phyloP scores from a whole-genome alignment of 2,888 invertebrate genomes.

The Meteorus colon region DNA sequence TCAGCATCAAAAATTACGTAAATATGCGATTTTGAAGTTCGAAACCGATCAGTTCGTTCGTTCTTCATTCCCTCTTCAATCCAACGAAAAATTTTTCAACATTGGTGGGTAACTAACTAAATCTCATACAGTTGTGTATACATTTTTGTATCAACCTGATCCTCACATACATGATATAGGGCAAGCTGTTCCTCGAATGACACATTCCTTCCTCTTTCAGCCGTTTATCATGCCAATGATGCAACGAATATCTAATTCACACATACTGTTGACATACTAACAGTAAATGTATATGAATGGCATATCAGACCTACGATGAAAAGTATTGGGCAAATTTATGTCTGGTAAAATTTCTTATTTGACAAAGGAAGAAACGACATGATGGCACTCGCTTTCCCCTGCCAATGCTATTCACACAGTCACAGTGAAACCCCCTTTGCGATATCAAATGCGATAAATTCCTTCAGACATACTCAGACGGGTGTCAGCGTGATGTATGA shows the following conservation, averaged over 20 bases:
- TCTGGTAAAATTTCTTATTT: neutral
- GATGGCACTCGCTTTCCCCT: constrained; percentile 10
- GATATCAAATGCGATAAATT: constrained; percentile 70
- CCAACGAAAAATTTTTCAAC: too few relatives aligned
- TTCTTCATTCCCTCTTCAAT: too few relatives aligned
- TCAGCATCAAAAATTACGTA: too few relatives aligned
- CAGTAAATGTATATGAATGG: neutral
- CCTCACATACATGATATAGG: neutral
- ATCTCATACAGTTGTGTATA: neutral
- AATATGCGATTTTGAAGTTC: too few relatives aligned
- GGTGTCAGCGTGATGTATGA: constrained; percentile 68
- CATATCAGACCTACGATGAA: neutral
- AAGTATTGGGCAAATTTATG: constrained; percentile 12
- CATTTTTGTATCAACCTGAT: neutral
- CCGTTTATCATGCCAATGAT: neutral
- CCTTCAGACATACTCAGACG: constrained; percentile 65
- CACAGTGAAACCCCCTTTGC: constrained; percentile 56
- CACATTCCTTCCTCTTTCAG: constrained; percentile 15
- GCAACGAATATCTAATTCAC: neutral
- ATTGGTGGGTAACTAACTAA: neutral
- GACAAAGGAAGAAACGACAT: constrained; percentile 10
- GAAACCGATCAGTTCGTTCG: too few relatives aligned
- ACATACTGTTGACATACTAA: neutral
- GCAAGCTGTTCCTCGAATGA: neutral
- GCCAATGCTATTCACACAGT: neutral